phyloP scores from a whole-genome alignment of 2,797 vertebrate genomes.

The Astyanax mexicanus region DNA sequence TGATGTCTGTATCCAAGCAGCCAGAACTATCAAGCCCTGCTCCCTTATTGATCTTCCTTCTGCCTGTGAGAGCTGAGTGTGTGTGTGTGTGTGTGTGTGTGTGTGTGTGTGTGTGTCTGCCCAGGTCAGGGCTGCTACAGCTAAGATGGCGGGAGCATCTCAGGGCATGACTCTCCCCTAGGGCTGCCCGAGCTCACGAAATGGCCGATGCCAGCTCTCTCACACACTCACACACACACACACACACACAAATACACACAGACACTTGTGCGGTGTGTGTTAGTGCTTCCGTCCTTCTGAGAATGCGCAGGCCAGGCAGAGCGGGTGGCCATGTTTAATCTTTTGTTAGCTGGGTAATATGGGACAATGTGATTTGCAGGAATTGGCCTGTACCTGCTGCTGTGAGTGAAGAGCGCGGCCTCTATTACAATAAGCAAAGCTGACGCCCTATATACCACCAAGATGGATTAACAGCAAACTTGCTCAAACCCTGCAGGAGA shows the following conservation, averaged over 20 bases:
- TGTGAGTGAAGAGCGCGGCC: conserved; percentile 5
- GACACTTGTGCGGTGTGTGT: conserved; percentile 6
- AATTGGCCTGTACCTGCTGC: conserved; percentile 15
- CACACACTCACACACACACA: conserved; percentile 53
- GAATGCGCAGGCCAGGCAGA: conserved; percentile 25
- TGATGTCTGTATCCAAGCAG: conserved; percentile 69
- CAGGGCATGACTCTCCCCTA: conserved; percentile 77
- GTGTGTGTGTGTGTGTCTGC: conserved; percentile 46
- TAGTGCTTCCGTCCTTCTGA: conserved; percentile 28
- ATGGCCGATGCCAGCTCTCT: conserved; percentile 71
- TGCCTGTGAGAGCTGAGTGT: conserved; percentile 43
- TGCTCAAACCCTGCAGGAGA: conserved; percentile 28
- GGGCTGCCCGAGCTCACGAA: conserved; percentile 63
- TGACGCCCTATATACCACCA: conserved; percentile 26
- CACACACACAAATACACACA: conserved; percentile 45
- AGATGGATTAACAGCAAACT: conserved; percentile 33
- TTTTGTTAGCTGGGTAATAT: conserved; percentile 41
- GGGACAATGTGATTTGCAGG: conserved; percentile 23
- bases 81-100: conserved; percentile 34
- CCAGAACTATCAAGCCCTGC: conserved; percentile 78
- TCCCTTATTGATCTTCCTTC: conserved; percentile 77
- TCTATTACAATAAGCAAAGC: conserved; percentile 30
- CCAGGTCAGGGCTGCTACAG: conserved; percentile 77
- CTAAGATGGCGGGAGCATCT: conserved; percentile 82
- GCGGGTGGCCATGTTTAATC: conserved; percentile 41